Evolutionary conservation across 1,140 invertebrate genomes (phyloP), one percentile per base, ranked within the genome.

Genomic region (Drosophila orena): DNA sequence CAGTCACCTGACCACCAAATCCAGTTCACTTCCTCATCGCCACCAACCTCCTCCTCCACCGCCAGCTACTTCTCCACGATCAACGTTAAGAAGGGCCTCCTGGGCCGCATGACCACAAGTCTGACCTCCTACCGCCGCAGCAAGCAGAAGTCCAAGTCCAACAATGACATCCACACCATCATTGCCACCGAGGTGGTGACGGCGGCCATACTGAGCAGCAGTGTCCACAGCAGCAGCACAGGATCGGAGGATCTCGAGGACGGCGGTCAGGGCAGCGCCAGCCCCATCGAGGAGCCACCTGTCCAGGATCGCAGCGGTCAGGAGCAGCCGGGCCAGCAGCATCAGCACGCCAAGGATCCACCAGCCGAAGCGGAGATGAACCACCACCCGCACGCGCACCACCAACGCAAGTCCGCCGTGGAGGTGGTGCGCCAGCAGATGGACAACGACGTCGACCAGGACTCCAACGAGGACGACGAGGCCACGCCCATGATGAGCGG

Each of bases 41-140:
- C 37, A 30, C 37, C 37, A 38, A 12, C 17, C 55, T 22, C 35
- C 47, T 15, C 30, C 24, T 44, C 37, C 38, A 11, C 34, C 49
- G 49, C 14, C 34, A 91, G 91, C 77, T 92, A 92, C 73, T 92
- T 92, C 49, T 91, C 90, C 46, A 91, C 91, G 38, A 92, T 91
- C 76, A 92, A 78, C 81, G 80, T 79, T 55, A 92, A 90, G 69
- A 92, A 92, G 72, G 84, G 90, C 61, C 76, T 92, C 12, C 58
- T 92, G 24, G 85, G 88, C 70, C 90, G 90, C 46, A 92, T 92
- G 91, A 92, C 91, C 71, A 92, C 91, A 47, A 92, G 89, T 60
- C 78, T 92, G 44, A 89, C 91, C 37, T 92, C 91, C 52, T 91
- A 89, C 62, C 89, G 91, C n/a, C 91, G 91, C 38, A 90, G 80